phyloP scores from a whole-genome alignment of 2,888 invertebrate genomes.

The Prionchulus punctatus region DNA sequence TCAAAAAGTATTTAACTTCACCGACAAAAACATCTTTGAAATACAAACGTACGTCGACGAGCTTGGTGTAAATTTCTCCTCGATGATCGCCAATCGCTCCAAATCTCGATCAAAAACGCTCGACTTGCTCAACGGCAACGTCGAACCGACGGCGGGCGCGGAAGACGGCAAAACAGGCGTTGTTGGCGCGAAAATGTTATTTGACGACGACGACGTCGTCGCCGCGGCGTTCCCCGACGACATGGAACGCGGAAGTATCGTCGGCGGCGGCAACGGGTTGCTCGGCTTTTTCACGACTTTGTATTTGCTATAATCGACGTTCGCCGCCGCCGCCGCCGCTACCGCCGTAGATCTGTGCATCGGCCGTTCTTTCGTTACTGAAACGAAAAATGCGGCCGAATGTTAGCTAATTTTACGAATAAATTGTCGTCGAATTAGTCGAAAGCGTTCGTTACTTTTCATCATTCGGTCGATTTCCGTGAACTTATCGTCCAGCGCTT shows the following conservation, averaged over 20 bases:
- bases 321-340: not conserved
- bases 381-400: not conserved
- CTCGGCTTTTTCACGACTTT: constrained; percentile 10
- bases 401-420: too few relatives aligned
- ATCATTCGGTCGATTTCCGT: constrained; percentile 29
- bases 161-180: too few relatives aligned
- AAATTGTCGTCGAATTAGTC: not conserved
- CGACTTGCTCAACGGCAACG: constrained; percentile 33
- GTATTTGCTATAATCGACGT: constrained; percentile 6
- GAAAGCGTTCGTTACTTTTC: not conserved
- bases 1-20: not conserved
- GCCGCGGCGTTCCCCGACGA: constrained; percentile 24
- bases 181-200: too few relatives aligned
- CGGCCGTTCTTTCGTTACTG: constrained; percentile 3
- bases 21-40: not conserved
- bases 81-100: constrained; percentile 63
- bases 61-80: constrained; percentile 49
- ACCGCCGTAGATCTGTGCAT: constrained; percentile 3
- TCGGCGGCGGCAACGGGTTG: not conserved
- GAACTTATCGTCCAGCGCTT: constrained; percentile 77
- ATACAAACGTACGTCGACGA: not conserved
- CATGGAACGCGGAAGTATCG: too few relatives aligned
- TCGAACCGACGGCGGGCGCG: not conserved
- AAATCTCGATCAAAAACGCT: constrained; percentile 91
- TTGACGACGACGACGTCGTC: constrained; percentile 14